Base-by-base conservation (phyloP, 2,888 invertebrate genomes). In the Bembecia ichneumoniformis region DNA sequence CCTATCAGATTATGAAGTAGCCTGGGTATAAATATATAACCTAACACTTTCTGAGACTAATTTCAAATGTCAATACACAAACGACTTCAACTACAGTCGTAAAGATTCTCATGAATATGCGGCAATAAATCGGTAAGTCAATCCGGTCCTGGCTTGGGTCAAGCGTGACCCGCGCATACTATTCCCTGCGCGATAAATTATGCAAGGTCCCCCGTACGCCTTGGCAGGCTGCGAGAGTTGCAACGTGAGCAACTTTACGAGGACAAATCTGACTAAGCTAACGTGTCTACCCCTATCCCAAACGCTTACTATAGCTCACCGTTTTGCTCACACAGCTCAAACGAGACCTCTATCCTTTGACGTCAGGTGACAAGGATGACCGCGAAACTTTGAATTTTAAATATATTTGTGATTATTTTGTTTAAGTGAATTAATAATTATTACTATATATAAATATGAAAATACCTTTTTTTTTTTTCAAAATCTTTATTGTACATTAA, bases 161-260 rank as follows among this genome's bases (percentile, higher is more conserved):
- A 76, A 75, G 74, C 80, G 73, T 74, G 71, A 72, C 74, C 69
- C 60, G 63, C 74, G 68, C 60, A 63, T 55, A 52, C 53, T 58
- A 58, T 51, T 58, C 61, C 59, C 59, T 58, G 61, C 69, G 59
- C 68, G 59, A 82, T 84, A 83, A 84, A 84, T 84, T 84, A 86
- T 82, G 73, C 82, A 83, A 82, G 76, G 80, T n/a, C 4, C 20
- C 20, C 7, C 3, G 7, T 7, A 20, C 20, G 20, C 20, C 20
- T 20, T 20, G 20, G 20, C 2, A 2, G 82, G 83, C 68, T 71
- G 80, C 77, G 74, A 79, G 79, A 77, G 80, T 78, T 73, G 74
- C 71, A 69, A 77, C 72, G 77, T 73, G 77, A 77, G 78, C 74
- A 71, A 75, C 66, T 83, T 84, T 84, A 86, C 76, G 82, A 78